Conservation (phyloP, 2,888 invertebrate species). For the Falcaria lacertinaria region DNA sequence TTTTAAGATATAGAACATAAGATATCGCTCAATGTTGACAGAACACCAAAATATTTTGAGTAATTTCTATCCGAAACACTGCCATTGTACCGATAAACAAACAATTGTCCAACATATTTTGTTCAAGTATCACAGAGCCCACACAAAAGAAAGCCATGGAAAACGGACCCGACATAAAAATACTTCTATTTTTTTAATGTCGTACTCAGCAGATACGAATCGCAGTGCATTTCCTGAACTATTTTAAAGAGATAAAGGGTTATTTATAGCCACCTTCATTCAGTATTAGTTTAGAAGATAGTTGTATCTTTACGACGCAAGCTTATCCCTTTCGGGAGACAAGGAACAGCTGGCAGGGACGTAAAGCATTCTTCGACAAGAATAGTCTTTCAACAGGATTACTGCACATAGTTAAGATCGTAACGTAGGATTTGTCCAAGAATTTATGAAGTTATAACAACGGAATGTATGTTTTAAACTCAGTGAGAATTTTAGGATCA, state of each 20-base stretch:
- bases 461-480: neutral
- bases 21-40: too few species aligned
- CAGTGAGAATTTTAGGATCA: neutral
- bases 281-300: slow-evolving; percentile 18
- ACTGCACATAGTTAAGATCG: neutral
- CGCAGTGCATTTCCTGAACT: slow-evolving; percentile 10
- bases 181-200: too few species aligned
- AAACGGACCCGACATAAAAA: too few species aligned
- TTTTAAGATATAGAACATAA: too few species aligned
- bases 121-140: too few species aligned
- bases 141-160: too few species aligned
- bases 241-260: slow-evolving; percentile 12
- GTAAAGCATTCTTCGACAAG: slow-evolving; percentile 16
- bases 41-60: too few species aligned
- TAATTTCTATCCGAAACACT: too few species aligned
- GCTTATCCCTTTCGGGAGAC: slow-evolving; percentile 11
- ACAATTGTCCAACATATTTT: too few species aligned
- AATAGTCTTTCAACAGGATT: neutral
- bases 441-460: neutral
- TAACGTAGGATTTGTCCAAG: neutral
- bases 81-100: too few species aligned
- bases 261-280: slow-evolving; percentile 15
- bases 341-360: slow-evolving; percentile 12
- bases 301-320: slow-evolving; percentile 18
- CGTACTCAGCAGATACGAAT: neutral